A percentile compares a stretch with the other conserved stretches of the same genome.
phyloP scores from a whole-genome alignment of 1,140 invertebrate species.

The Musca domestica region DNA sequence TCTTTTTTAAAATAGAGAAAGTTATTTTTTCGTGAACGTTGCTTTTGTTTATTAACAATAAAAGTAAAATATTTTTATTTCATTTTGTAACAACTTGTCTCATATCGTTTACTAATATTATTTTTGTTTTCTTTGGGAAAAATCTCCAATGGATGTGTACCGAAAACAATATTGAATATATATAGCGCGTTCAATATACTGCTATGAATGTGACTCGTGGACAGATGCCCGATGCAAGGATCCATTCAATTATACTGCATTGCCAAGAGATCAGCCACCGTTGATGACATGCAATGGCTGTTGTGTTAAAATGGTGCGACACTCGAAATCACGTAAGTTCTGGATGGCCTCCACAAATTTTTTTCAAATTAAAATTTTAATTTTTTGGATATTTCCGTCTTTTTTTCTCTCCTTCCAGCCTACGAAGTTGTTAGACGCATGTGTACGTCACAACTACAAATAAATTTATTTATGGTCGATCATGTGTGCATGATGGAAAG shows the following conservation, averaged over 20 bases:
- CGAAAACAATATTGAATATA: not conserved
- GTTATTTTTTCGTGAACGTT: too few relatives aligned
- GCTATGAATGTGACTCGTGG: conserved; percentile 91
- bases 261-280: conserved; percentile 79
- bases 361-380: not conserved
- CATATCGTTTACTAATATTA: not conserved
- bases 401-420: conserved; percentile 57
- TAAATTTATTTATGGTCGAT: conserved; percentile 96
- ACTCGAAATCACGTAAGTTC: conserved; percentile 81
- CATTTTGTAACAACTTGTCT: not conserved
- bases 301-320: conserved; percentile 91
- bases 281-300: conserved; percentile 86
- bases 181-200: conserved; percentile 80
- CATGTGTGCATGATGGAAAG: conserved; percentile 98
- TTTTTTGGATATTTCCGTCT: not conserved
- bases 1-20: too few relatives aligned
- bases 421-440: conserved; percentile 85
- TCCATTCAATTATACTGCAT: conserved; percentile 87
- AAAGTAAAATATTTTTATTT: not conserved
- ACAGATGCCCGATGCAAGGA: conserved; percentile 84
- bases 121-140: not conserved
- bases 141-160: not conserved
- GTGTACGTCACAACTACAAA: conserved; percentile 88
- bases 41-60: too few relatives aligned
- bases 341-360: not conserved